Percentiles rank a stretch among this genome's conserved stretches.
Evolutionary conservation across 1,140 invertebrate species (phyloP).

Genomic region (Lerema accius): DNA sequence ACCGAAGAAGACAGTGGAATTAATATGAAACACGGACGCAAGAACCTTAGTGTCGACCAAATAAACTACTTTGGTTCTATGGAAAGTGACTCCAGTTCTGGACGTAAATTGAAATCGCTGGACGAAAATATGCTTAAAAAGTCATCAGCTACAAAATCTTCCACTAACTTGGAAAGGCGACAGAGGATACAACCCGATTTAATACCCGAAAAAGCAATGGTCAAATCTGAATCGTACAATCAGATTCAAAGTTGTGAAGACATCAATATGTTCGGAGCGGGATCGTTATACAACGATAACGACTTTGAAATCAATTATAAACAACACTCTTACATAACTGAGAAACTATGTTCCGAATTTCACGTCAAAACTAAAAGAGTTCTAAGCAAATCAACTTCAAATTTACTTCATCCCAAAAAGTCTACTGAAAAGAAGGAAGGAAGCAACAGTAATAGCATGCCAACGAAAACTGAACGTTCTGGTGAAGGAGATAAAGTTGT

Average conservation of each 20-base stretch:
- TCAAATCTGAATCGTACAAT: constrained; percentile 79
- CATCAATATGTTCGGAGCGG: constrained; percentile 79
- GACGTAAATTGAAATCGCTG: constrained; percentile 75
- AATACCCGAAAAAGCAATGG: constrained; percentile 80
- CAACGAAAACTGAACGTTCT: constrained; percentile 71
- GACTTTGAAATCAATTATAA: constrained; percentile 79
- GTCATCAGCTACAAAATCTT: constrained; percentile 73
- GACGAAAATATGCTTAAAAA: constrained; percentile 80
- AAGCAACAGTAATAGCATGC: constrained; percentile 77
- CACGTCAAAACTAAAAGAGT: constrained; percentile 84
- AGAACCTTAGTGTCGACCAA: constrained; percentile 80
- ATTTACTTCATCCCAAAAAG: constrained; percentile 82
- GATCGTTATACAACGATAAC: constrained; percentile 75
- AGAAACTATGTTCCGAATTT: constrained; percentile 85
- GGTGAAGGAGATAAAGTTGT: constrained; percentile 63
- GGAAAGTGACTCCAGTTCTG: constrained; percentile 79
- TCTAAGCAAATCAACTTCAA: constrained; percentile 84
- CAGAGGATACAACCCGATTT: constrained; percentile 81
- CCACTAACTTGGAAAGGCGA: constrained; percentile 74
- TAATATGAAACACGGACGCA: constrained; percentile 76
- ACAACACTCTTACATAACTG: constrained; percentile 84
- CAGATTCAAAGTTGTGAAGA: constrained; percentile 82
- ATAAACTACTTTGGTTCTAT: constrained; percentile 81
- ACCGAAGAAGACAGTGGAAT: constrained; percentile 76
- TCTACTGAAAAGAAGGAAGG: constrained; percentile 71